A percentile compares a stretch with the other conserved stretches of the same genome.
Evolutionary conservation across 2,888 invertebrate species (phyloP).

Genomic region (Ochropleura leucogaster): DNA sequence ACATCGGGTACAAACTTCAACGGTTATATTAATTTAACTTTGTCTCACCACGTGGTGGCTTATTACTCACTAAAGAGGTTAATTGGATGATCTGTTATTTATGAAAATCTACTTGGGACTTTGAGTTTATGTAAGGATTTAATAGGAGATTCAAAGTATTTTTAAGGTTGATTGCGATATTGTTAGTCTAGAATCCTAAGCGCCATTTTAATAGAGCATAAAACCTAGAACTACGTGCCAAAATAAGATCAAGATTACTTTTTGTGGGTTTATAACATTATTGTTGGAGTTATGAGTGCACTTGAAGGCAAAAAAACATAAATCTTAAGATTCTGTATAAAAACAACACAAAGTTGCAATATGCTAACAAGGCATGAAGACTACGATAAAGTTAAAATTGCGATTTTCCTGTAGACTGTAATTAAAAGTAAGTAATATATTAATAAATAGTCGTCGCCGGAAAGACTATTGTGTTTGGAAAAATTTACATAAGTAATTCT

Average conservation of each 20-base stretch:
- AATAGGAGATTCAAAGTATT: not conserved
- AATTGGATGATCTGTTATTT: slow-evolving; percentile 70
- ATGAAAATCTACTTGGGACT: slow-evolving; percentile 40
- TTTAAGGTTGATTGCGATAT: not conserved
- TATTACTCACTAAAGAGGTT: slow-evolving; percentile 71
- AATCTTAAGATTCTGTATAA: slow-evolving; percentile 8
- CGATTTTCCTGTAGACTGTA: not conserved
- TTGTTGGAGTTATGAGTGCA: slow-evolving; percentile 1
- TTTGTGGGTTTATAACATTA: not conserved
- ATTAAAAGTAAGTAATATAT: not conserved
- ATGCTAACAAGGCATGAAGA: slow-evolving; percentile 9
- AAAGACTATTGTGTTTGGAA: not conserved
- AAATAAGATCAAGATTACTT: slow-evolving; percentile 6
- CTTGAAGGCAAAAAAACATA: slow-evolving; percentile 10
- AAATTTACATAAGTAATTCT: slow-evolving; percentile 10
- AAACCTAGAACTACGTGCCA: not conserved
- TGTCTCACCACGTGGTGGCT: slow-evolving; percentile 63
- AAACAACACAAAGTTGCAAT: slow-evolving; percentile 16
- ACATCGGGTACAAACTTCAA: slow-evolving; percentile 70
- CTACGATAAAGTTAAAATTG: not conserved
- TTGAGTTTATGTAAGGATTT: not conserved
- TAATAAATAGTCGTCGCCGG: not conserved
- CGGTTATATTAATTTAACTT: slow-evolving; percentile 74
- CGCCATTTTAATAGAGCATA: not conserved
- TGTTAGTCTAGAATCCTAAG: not conserved